phyloP scores from a whole-genome alignment of 2,888 invertebrate genomes.

The Petrolisthes cinctipes region DNA sequence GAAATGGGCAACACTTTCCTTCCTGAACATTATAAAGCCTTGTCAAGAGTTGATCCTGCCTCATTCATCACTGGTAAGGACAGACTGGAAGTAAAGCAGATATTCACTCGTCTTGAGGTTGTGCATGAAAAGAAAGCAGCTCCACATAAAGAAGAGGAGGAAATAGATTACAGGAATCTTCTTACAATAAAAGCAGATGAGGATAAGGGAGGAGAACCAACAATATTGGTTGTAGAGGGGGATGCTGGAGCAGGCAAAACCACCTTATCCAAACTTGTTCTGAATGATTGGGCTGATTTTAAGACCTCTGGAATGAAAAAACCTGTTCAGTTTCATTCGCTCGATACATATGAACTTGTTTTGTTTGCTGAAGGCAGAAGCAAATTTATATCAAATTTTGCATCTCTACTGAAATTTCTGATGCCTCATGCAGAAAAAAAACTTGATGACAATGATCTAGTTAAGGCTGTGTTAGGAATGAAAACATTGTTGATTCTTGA shows the following conservation, averaged over 20 bases:
- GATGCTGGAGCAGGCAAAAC: constrained; percentile 45
- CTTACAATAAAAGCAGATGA: constrained; percentile 19
- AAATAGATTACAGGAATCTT: constrained; percentile 5
- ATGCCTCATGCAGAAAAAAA: constrained; percentile 14
- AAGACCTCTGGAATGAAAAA: background rate
- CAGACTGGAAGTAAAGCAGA: constrained; percentile 8
- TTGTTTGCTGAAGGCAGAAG: constrained; percentile 36
- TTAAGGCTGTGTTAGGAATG: constrained; percentile 10
- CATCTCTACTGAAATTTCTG: constrained; percentile 6
- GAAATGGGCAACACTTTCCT: background rate
- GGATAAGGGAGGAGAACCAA: background rate
- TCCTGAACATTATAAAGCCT: background rate
- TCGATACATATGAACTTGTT: constrained; percentile 24
- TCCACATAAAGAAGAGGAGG: background rate
- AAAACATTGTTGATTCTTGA: constrained; percentile 28
- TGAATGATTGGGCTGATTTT: constrained; percentile 19
- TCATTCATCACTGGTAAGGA: constrained; percentile 38
- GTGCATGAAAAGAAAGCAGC: background rate
- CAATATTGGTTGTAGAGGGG: constrained; percentile 35
- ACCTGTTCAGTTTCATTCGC: constrained; percentile 3
- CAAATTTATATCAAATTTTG: constrained; percentile 11
- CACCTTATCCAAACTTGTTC: constrained; percentile 36
- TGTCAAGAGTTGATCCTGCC: constrained; percentile 33
- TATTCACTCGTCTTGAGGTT: constrained; percentile 36
- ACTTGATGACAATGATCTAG: constrained; percentile 11